phyloP scores from a whole-genome alignment of 2,888 invertebrate genomes.

The Caenorhabditis panamensis region DNA sequence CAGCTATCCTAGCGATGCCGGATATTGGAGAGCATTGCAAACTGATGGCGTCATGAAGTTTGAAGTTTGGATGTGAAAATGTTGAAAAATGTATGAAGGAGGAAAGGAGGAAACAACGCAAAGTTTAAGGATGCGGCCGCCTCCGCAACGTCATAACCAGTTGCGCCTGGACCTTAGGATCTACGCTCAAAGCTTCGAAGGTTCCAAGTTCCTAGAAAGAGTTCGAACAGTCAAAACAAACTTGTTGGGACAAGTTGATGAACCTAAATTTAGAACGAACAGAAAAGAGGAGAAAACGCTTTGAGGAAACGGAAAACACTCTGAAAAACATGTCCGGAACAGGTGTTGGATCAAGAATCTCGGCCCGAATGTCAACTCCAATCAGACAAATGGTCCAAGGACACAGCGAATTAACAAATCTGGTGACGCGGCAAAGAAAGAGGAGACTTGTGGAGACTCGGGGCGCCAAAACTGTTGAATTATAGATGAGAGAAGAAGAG shows the following conservation, averaged over 20 bases:
- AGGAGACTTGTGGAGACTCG: neutral
- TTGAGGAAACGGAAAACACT: slow-evolving; percentile 11
- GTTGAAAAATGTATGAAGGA: slow-evolving; percentile 57
- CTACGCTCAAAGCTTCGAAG: too few relatives aligned
- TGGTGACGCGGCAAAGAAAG: slow-evolving; percentile 11
- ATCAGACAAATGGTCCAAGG: slow-evolving; percentile 16
- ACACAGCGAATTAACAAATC: slow-evolving; percentile 36
- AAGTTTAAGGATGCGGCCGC: slow-evolving; percentile 18
- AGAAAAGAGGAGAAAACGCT: neutral
- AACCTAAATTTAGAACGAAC: neutral
- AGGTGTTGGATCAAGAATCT: slow-evolving; percentile 15
- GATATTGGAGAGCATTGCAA: slow-evolving; percentile 17
- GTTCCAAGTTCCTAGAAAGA: too few relatives aligned
- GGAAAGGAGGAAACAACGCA: too few relatives aligned
- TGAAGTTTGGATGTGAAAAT: slow-evolving; percentile 15
- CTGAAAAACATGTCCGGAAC: slow-evolving; percentile 32
- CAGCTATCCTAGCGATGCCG: neutral
- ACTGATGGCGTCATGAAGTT: slow-evolving; percentile 26
- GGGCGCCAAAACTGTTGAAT: slow-evolving; percentile 36
- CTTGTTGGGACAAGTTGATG: neutral
- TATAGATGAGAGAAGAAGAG: slow-evolving; percentile 20
- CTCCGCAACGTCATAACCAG: slow-evolving; percentile 53
- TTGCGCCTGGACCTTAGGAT: too few relatives aligned
- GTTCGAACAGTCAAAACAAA: too few relatives aligned
- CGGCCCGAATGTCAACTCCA: slow-evolving; percentile 23